Evolutionary conservation across 2,113 vertebrate genomes (phyloP).

Genomic region (Epinephelus lanceolatus): DNA sequence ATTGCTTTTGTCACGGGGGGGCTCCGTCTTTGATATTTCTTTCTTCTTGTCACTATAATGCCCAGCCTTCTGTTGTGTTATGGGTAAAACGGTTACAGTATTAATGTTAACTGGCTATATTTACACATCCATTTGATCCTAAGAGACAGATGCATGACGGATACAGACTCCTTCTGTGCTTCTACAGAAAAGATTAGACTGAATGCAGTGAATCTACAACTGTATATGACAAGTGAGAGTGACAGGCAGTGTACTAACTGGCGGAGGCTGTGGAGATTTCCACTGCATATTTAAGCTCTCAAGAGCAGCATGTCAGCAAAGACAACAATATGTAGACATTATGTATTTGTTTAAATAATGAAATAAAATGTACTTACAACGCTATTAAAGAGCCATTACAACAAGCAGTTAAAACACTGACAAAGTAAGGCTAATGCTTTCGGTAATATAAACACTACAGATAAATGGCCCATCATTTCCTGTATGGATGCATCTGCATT

Average conservation of each 20-base stretch:
- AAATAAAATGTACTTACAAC: neutral
- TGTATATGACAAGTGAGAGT: neutral
- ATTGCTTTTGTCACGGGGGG: constrained; percentile 61
- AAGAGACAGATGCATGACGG: constrained; percentile 18
- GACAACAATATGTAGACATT: neutral
- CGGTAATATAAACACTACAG: neutral
- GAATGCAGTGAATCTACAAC: neutral
- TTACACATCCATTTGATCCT: constrained; percentile 59
- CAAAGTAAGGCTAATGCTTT: neutral
- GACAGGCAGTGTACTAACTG: neutral
- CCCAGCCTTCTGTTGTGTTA: constrained; percentile 54
- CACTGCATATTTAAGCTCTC: neutral
- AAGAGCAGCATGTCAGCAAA: neutral
- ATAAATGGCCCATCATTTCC: neutral
- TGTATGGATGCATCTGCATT: neutral
- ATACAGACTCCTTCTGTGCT: constrained; percentile 17
- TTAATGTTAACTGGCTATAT: constrained; percentile 58
- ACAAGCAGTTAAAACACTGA: neutral
- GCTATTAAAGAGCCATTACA: neutral
- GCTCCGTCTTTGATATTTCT: constrained; percentile 76
- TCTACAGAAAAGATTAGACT: constrained; percentile 5
- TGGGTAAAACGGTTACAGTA: constrained; percentile 49
- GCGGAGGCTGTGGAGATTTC: neutral
- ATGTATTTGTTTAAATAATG: neutral
- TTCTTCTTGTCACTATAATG: constrained; percentile 63